Base-by-base conservation (phyloP, 2,113 vertebrate genomes). In the Sclerurus mexicanus region DNA sequence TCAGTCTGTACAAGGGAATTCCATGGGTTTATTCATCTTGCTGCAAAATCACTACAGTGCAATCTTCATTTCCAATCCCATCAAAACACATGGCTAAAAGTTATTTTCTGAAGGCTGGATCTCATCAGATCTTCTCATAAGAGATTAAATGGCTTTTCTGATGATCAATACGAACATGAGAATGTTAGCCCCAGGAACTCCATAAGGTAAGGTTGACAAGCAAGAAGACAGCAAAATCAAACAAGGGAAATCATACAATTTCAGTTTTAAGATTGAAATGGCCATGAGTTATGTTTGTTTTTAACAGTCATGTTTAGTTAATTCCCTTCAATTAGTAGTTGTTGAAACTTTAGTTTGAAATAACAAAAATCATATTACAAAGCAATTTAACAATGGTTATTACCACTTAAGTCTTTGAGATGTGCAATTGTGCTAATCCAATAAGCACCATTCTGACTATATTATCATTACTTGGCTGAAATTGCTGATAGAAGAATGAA, bases 301-400 rank as follows among this genome's bases (percentile, higher is more conserved):
- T 50, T 76, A 85, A 59, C 8, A 96, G 46, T 31, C 62, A 81
- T 49, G 67, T 23, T 28, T 94, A 67, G 46, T 73, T 84, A 93
- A 96, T 94, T 46, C 46, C 27, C 55, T 89, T 68, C 52, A 91
- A 77, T 35, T 81, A 90, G 67, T 31, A 82, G 71, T 31, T 78
- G 42, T 33, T 90, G 76, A 89, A 91, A 85, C 24, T 91, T 73
- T 8, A 89, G 62, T 69, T 60, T 80, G 53, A 94, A 55, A 86
- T 81, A 3, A 4, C 93, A 79, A 52, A 92, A 81, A 62, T 27
- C 1, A 25, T 82, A 96, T 89, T 66, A 90, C 50, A 55, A 88
- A 89, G 75, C 83, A 76, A 95, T 93, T 95, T 93, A 90, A 83
- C 35, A 80, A 35, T 63, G 52, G n/a, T 71, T 88, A 91, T 89